phyloP scores from a whole-genome alignment of 2,797 vertebrate species.

The Gymnopithys bicolor region DNA sequence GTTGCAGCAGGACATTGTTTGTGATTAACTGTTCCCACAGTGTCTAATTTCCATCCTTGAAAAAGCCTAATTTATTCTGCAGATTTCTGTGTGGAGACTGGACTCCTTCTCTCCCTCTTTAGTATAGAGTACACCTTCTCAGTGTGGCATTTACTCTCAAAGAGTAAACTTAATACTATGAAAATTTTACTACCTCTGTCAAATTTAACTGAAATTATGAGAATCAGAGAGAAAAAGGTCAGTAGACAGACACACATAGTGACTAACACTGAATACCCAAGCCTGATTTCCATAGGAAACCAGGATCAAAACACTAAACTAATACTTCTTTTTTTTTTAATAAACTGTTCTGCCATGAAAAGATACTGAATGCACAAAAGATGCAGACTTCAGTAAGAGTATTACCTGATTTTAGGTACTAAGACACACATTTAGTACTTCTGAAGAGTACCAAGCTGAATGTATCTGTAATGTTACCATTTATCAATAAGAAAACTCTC shows the following conservation, averaged over 20 bases:
- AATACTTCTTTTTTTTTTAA: neutral
- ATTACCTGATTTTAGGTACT: neutral
- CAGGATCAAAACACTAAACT: neutral
- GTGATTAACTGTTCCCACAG: neutral
- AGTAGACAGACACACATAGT: neutral
- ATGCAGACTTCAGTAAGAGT: neutral
- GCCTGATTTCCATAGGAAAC: neutral
- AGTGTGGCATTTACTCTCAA: neutral
- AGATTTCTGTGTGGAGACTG: neutral
- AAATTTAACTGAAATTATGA: neutral
- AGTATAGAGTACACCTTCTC: neutral
- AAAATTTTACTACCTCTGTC: neutral
- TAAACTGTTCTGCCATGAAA: neutral
- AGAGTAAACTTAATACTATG: neutral
- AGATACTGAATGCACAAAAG: neutral
- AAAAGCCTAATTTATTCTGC: neutral
- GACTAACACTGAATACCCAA: neutral
- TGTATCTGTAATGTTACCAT: neutral
- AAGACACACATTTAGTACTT: neutral
- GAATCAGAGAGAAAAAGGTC: neutral
- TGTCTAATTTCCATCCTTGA: neutral
- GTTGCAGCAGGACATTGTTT: neutral
- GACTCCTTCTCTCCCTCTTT: neutral
- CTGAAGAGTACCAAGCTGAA: neutral
- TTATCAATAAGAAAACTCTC: neutral